Conservation (phyloP, 1,140 invertebrate species). For the Hyposmocoma kahamanoa region DNA sequence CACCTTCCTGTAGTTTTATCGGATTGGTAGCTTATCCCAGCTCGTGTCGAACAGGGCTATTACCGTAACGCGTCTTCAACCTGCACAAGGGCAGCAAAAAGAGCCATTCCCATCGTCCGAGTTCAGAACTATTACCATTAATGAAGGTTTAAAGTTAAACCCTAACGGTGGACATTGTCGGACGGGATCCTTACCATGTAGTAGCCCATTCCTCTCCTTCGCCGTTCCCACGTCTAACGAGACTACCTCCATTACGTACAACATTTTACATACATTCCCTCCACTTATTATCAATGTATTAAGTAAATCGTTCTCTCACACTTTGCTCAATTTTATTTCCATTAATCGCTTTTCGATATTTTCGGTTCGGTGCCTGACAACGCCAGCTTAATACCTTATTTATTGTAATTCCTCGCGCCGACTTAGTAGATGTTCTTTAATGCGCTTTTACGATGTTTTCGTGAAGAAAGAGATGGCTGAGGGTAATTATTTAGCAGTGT, state of each 20-base stretch:
- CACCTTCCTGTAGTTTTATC: conserved; percentile 10
- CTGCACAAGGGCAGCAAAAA: conserved; percentile 36
- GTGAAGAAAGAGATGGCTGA: conserved; percentile 48
- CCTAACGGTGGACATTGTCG: conserved; percentile 53
- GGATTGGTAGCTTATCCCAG: conserved; percentile 7
- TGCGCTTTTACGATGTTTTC: conserved; percentile 56
- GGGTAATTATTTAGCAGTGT: conserved; percentile 64
- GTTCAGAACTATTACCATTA: conserved; percentile 55
- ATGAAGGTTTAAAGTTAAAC: conserved; percentile 48
- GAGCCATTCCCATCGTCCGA: conserved; percentile 35
- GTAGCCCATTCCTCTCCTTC: conserved; percentile 15
- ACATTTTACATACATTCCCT: conserved; percentile 58
- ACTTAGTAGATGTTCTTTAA: conserved; percentile 52
- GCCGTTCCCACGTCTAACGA: conserved; percentile 66
- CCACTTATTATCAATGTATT: conserved; percentile 62
- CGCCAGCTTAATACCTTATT: conserved; percentile 50
- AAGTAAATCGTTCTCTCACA: conserved; percentile 53
- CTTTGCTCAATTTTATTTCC: conserved; percentile 53
- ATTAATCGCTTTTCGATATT: conserved; percentile 57
- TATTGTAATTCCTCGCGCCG: conserved; percentile 47
- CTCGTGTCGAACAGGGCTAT: conserved; percentile 31
- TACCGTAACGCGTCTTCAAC: conserved; percentile 25
- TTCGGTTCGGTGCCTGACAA: conserved; percentile 39
- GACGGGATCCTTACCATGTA: conserved; percentile 42
- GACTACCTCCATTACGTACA: conserved; percentile 58